Percentiles rank a stretch among this genome's conserved stretches.
These are phyloP conservation scores for Euzophera pinguis DNA, from an alignment of 2,888 invertebrate species.

Conservation along the genomic window DNA sequence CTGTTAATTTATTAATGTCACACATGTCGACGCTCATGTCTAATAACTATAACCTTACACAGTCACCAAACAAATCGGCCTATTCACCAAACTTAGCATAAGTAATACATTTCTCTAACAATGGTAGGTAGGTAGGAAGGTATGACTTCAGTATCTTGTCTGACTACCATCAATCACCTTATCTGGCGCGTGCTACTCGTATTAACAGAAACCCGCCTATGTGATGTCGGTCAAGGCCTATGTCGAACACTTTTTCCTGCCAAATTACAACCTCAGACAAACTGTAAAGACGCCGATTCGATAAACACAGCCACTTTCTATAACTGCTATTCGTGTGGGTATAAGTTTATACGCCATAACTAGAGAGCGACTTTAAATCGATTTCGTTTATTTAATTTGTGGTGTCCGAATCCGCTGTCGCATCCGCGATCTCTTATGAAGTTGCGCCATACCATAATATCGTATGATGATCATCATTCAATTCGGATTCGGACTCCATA, in stretches of 20 bases:
- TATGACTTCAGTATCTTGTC: conserved; percentile 19
- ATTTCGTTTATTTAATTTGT: too few species aligned
- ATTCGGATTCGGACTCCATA: too few species aligned
- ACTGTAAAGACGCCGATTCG: background rate
- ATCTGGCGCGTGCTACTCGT: conserved; percentile 23
- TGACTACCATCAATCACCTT: conserved; percentile 24
- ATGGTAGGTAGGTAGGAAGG: conserved; percentile 21
- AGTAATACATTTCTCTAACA: conserved; percentile 15
- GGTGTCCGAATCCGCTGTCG: too few species aligned
- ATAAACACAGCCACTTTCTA: background rate
- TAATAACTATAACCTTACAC: background rate
- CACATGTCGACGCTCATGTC: background rate
- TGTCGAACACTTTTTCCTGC: conserved; percentile 32
- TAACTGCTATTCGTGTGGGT: too few species aligned
- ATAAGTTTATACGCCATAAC: too few species aligned
- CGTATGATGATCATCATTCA: too few species aligned
- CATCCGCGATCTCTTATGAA: too few species aligned
- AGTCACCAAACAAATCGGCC: conserved; percentile 1
- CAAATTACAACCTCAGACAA: conserved; percentile 7
- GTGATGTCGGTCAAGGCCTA: conserved; percentile 59
- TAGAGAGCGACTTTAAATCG: too few species aligned
- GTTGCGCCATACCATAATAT: too few species aligned
- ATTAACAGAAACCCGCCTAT: conserved; percentile 40
- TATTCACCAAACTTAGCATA: conserved; percentile 6
- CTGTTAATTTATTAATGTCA: background rate